A percentile compares a stretch with the other conserved stretches of the same genome.
These are phyloP conservation scores for Aphrophora alni DNA, from an alignment of 2,888 invertebrate species.

Conservation along the genomic window DNA sequence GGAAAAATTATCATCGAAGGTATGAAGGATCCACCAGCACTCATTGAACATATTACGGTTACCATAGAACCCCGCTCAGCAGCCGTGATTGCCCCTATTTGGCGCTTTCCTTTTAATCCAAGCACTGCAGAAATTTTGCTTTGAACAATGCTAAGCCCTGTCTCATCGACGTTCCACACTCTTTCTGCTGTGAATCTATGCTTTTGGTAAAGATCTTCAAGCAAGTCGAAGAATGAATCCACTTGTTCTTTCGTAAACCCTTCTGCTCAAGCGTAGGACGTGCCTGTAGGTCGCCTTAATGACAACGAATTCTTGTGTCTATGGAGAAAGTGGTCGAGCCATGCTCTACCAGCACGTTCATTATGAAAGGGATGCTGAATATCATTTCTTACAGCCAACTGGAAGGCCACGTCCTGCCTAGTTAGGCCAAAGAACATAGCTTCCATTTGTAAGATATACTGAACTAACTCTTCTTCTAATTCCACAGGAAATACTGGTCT, in stretches of 20 bases:
- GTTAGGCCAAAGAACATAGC: no score
- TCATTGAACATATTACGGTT: neutral
- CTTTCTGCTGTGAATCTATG: neutral
- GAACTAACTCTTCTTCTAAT: no score
- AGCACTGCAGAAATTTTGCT: conserved; percentile 29
- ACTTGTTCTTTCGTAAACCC: neutral
- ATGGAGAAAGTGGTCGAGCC: neutral
- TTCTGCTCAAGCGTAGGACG: neutral
- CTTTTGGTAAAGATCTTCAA: neutral
- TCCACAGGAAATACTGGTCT: no score
- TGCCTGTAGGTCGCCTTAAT: neutral
- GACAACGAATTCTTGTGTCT: neutral
- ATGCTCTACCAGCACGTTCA: conserved; percentile 19
- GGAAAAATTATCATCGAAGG: neutral
- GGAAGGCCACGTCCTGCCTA: neutral
- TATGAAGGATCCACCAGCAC: neutral
- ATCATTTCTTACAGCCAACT: conserved; percentile 15
- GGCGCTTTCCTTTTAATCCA: neutral
- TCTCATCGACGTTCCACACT: neutral
- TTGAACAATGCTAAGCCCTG: neutral
- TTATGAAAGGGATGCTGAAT: neutral
- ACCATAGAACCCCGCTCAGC: neutral
- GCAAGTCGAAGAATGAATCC: conserved; percentile 52
- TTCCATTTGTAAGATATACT: no score
- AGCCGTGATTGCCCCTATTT: neutral